These are phyloP conservation scores for Patella depressa DNA, from an alignment of 2,888 invertebrate species.

Conservation along the genomic window DNA sequence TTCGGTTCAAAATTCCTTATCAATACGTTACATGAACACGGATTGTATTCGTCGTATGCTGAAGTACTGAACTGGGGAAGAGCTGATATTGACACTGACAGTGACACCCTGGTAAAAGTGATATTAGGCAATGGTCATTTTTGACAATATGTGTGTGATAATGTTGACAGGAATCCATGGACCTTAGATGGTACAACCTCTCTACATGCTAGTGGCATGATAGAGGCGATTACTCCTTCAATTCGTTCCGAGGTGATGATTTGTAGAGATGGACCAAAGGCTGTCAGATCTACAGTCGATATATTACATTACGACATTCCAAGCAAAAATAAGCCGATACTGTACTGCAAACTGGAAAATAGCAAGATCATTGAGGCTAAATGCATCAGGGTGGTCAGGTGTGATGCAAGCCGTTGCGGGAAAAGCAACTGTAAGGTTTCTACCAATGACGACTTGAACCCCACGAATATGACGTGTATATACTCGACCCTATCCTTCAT, in stretches of 20 bases:
- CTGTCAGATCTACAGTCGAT: background rate
- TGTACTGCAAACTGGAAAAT: background rate
- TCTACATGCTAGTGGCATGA: background rate
- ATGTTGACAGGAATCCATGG: no score
- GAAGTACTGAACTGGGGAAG: no score
- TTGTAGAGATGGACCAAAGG: background rate
- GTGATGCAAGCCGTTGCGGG: slow-evolving; percentile 44
- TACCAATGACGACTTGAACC: background rate
- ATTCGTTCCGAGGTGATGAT: background rate
- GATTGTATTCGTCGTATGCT: no score
- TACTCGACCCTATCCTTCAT: background rate
- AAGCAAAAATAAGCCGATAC: background rate
- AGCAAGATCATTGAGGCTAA: slow-evolving; percentile 21
- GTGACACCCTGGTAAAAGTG: no score
- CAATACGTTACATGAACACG: no score
- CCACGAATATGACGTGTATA: background rate
- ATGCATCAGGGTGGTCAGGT: slow-evolving; percentile 41
- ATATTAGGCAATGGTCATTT: no score
- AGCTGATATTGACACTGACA: no score
- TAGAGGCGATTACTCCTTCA: no score
- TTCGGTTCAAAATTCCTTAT: no score
- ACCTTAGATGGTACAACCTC: no score
- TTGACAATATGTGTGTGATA: no score
- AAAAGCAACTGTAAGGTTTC: slow-evolving; percentile 24
- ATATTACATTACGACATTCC: background rate